These are phyloP conservation scores for Henricia sp. DNA, from an alignment of 53 echinoderm and acorn worm species.

Conservation along the genomic window DNA sequence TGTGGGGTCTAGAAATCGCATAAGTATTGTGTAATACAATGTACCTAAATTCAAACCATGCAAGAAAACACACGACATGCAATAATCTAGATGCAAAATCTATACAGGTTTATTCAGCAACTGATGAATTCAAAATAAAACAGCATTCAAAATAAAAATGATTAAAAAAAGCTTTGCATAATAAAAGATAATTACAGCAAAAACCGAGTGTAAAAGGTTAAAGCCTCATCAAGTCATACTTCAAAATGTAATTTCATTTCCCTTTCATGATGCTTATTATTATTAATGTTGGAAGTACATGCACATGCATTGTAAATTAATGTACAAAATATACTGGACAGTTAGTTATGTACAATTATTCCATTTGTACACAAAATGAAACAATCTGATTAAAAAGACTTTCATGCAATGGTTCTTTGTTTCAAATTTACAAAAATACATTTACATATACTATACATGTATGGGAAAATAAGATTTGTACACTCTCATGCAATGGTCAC, in stretches of 20 bases:
- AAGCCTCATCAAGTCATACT: too few species aligned
- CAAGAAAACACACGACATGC: too few species aligned
- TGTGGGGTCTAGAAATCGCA: too few species aligned
- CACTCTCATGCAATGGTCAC: slow-evolving; percentile 17
- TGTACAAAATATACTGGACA: slow-evolving; percentile 41
- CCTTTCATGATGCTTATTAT: too few species aligned
- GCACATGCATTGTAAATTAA: slow-evolving; percentile 16
- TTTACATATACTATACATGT: background rate
- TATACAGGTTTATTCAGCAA: background rate
- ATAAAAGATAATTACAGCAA: too few species aligned
- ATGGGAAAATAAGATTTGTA: background rate
- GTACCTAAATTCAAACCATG: too few species aligned
- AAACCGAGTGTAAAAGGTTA: too few species aligned
- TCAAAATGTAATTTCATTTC: too few species aligned
- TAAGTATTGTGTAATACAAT: too few species aligned
- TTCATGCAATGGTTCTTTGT: background rate
- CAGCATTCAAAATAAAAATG: background rate
- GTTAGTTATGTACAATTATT: background rate
- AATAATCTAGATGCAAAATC: background rate
- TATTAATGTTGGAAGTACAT: background rate
- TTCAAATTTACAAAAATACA: slow-evolving; percentile 16
- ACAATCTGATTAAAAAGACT: background rate
- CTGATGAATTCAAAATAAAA: background rate
- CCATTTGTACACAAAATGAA: slow-evolving; percentile 18
- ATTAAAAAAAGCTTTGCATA: slow-evolving; percentile 31